Evolutionary conservation across 2,797 vertebrate species (phyloP), one percentile per base, ranked within the genome.

Genomic region (Siniperca obscura): DNA sequence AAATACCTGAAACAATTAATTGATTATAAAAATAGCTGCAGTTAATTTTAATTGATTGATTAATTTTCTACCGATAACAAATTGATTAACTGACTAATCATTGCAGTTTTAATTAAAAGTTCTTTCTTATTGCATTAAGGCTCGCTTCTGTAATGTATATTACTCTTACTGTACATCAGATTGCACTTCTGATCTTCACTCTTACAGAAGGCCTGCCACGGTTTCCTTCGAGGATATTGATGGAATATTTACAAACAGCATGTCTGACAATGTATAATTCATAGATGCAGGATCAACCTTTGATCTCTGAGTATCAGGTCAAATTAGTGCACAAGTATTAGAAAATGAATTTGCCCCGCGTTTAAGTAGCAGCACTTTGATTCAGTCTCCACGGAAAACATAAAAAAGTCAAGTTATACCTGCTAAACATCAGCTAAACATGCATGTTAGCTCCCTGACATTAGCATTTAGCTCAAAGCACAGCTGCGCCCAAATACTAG

Each of bases 191-290:
- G 4, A 59, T 59, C 38, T 40, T 76, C 42, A 19, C 44, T 60
- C 34, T 21, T 14, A 10, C 66, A n/a, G 5, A 25, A 19, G 34
- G 3, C n/a, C 40, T 34, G 2, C 42, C 12, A 34, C 36, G 9
- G 1, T 9, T 16, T 69, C 36, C 55, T 22, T 69, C 13, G 2
- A 27, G 12, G 75, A 17, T 52, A 50, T 27, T 61, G 17, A 46
- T 38, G 0, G 11, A 17, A 38, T 25, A 55, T 21, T 44, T 10
- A 27, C 22, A 42, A 22, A 70, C 40, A 10, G 21, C 87, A 88
- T 88, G 87, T 78, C 84, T 82, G 56, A 67, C 30, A 0, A 86
- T 89, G 78, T 75, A 80, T 90, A 86, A 91, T 92, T 86, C 86
- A 89, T 86, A 34, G 34, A 78, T 71, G 72, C 48, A n/a, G 65